Evolutionary conservation across 1,140 invertebrate species (phyloP).

Genomic region (Danaus melanippus): DNA sequence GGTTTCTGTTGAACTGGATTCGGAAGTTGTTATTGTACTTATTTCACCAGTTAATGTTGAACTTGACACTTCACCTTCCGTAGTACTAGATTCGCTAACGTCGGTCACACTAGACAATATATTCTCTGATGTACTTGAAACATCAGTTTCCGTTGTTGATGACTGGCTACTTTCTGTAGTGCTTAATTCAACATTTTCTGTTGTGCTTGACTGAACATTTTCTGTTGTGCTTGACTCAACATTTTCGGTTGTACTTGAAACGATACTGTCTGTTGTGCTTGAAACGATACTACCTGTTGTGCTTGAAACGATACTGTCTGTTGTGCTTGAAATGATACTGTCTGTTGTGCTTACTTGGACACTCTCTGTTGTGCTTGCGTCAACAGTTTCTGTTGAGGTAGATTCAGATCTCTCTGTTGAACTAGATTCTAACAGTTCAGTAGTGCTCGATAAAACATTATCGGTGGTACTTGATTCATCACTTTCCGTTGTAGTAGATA

Average conservation of each 20-base stretch:
- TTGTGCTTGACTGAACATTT: constrained; percentile 3
- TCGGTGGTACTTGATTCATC: not conserved
- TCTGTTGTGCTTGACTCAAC: constrained; percentile 5
- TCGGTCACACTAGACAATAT: not conserved
- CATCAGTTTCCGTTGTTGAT: constrained; percentile 7
- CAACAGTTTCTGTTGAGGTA: constrained; percentile 4
- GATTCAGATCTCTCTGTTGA: constrained; percentile 6
- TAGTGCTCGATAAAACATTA: too few species aligned
- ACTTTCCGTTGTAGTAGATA: constrained; percentile 7
- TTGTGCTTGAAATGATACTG: constrained; percentile 2
- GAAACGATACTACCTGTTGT: too few species aligned
- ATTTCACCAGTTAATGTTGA: constrained; percentile 3
- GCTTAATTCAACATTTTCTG: constrained; percentile 4
- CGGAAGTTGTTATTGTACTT: constrained; percentile 5
- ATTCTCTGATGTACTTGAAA: constrained; percentile 7
- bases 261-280: too few species aligned
- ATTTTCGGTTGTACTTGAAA: too few species aligned
- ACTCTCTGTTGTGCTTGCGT: constrained; percentile 2
- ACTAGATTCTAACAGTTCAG: too few species aligned
- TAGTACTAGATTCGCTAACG: not conserved
- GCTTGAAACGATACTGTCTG: constrained; percentile 5
- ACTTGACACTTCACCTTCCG: constrained; percentile 6
- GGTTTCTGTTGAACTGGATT: not conserved
- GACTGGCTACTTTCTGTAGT: not conserved
- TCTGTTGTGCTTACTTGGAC: not conserved